These are phyloP conservation scores for Oryzias melastigma DNA, from an alignment of 2,113 vertebrate genomes.

Conservation along the genomic window DNA sequence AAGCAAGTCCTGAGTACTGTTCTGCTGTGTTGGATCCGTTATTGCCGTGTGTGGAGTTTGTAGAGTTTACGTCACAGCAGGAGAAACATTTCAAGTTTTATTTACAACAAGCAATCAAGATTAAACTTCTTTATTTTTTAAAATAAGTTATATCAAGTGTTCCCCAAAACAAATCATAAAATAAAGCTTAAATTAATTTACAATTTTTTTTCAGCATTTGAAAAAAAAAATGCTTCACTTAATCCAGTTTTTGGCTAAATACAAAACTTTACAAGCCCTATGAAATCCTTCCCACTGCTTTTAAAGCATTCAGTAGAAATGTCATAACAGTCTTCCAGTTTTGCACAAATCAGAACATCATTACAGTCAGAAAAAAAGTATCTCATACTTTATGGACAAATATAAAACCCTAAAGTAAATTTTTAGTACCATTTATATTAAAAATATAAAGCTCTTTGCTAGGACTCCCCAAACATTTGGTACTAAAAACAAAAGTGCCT, in stretches of 20 bases:
- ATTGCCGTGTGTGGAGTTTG: no score
- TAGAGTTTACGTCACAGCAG: no score
- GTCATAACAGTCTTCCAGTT: conserved; percentile 27
- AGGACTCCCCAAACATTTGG: no score
- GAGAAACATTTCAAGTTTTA: not conserved
- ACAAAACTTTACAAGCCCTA: conserved; percentile 16
- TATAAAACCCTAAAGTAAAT: conserved; percentile 12
- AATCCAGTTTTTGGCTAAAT: not conserved
- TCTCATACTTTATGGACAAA: conserved; percentile 2
- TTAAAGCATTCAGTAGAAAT: conserved; percentile 16
- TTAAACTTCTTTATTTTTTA: conserved; percentile 38
- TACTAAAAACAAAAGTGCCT: no score
- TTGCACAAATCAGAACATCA: conserved; percentile 2
- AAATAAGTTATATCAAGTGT: conserved; percentile 69
- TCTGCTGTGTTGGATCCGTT: not conserved
- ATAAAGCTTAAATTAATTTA: conserved; percentile 31
- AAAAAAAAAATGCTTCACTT: not conserved
- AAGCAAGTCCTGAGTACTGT: conserved; percentile 47
- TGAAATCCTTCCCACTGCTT: not conserved
- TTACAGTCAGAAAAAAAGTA: not conserved
- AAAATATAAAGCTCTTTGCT: not conserved
- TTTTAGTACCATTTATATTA: not conserved
- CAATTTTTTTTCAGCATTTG: conserved; percentile 7
- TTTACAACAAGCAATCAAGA: not conserved
- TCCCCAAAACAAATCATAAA: conserved; percentile 39